Conservation (phyloP, 2,888 invertebrate species). For the Drosophila neotestacea region DNA sequence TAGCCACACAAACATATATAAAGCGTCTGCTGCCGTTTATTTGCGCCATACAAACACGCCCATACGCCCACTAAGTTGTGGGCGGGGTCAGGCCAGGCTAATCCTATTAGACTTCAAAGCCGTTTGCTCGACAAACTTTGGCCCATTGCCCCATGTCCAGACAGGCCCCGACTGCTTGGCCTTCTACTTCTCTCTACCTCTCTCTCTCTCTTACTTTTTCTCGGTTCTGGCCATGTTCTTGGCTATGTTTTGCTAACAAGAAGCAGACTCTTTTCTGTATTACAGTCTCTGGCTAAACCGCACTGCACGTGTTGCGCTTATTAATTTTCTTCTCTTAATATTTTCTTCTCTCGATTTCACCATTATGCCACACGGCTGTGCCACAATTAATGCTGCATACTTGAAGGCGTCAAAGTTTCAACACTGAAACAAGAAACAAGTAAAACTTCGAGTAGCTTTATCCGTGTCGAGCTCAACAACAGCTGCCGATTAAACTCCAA, state of each 20-base stretch:
- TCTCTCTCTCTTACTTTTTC: not conserved
- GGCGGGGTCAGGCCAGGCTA: conserved; percentile 45
- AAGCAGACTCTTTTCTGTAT: conserved; percentile 24
- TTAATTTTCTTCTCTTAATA: conserved; percentile 61
- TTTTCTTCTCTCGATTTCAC: conserved; percentile 2
- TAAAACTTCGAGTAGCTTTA: conserved; percentile 24
- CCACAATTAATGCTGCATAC: conserved; percentile 65
- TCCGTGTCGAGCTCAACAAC: conserved; percentile 16
- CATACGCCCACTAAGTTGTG: conserved; percentile 49
- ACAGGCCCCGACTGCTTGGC: not conserved
- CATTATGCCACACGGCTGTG: conserved; percentile 21
- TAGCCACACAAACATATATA: conserved; percentile 27
- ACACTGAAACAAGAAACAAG: conserved; percentile 4
- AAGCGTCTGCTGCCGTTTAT: conserved; percentile 53
- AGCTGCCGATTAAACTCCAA: conserved; percentile 47
- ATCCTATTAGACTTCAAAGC: conserved; percentile 82
- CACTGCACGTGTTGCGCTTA: conserved; percentile 76
- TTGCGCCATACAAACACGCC: conserved; percentile 56
- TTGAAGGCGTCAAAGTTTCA: conserved; percentile 35
- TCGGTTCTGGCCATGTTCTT: not conserved
- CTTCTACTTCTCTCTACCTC: no score
- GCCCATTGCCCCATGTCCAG: conserved; percentile 50
- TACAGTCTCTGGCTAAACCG: conserved; percentile 39
- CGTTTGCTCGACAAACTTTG: conserved; percentile 71
- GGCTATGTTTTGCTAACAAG: conserved; percentile 13